Percentiles rank a stretch among this genome's conserved stretches.
Evolutionary conservation across 1,140 invertebrate species (phyloP).

Genomic region (Drosophila bocqueti): DNA sequence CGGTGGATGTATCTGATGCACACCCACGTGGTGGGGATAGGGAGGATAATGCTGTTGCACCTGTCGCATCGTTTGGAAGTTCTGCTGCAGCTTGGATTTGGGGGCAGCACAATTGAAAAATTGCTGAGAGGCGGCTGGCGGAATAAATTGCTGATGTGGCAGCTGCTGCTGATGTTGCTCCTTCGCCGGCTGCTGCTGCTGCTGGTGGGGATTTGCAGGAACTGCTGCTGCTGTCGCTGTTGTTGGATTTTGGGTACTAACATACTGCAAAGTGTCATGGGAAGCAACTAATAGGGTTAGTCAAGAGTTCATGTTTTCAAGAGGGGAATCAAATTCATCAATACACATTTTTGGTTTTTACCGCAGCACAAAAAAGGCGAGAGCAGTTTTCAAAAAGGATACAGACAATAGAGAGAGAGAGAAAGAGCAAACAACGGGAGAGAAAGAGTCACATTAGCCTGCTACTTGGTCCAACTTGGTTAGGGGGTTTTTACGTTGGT

Average conservation of each 20-base stretch:
- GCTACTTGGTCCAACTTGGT: constrained; percentile 38
- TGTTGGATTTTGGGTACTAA: constrained; percentile 54
- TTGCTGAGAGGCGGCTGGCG: constrained; percentile 29
- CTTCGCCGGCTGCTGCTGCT: constrained; percentile 6
- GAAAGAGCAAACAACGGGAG: constrained; percentile 63
- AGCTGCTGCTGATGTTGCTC: constrained; percentile 21
- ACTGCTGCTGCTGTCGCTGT: constrained; percentile 12
- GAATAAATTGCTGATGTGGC: constrained; percentile 26
- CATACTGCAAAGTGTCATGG: constrained; percentile 71
- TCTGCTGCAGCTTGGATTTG: constrained; percentile 85
- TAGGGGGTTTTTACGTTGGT: not conserved
- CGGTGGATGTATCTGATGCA: constrained; percentile 83
- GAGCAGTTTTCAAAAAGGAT: constrained; percentile 56
- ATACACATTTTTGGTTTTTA: constrained; percentile 52
- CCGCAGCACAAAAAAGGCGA: constrained; percentile 55
- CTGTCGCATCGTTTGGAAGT: constrained; percentile 83
- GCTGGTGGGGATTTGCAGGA: constrained; percentile 5
- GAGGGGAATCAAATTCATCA: not conserved
- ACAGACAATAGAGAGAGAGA: constrained; percentile 30
- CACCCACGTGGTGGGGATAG: constrained; percentile 84
- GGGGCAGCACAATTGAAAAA: constrained; percentile 82
- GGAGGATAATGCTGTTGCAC: constrained; percentile 85
- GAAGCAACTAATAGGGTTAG: constrained; percentile 74
- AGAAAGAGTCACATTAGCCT: constrained; percentile 60
- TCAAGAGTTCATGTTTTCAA: constrained; percentile 33